Percentiles rank a stretch among this genome's conserved stretches.
Conservation (phyloP, 2,888 invertebrate species). For the Metalampra italica region DNA sequence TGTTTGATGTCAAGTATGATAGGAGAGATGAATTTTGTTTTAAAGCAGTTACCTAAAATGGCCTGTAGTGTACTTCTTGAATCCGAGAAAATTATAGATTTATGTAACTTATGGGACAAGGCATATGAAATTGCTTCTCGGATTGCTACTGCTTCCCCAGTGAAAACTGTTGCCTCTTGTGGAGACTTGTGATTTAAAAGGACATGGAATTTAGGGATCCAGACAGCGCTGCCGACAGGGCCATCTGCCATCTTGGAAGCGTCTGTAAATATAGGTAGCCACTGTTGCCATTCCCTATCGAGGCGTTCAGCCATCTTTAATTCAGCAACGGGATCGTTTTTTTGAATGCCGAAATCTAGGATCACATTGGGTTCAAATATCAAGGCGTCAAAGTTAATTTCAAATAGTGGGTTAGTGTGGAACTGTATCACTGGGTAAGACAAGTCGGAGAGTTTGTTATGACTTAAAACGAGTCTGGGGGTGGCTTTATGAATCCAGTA, state of each 20-base stretch:
- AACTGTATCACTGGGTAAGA: background rate
- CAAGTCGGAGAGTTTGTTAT: background rate
- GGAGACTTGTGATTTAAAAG: conserved; percentile 3
- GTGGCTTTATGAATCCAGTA: background rate
- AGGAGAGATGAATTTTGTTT: background rate
- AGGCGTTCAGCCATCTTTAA: background rate
- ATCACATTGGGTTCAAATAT: background rate
- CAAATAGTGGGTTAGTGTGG: background rate
- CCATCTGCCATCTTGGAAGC: conserved; percentile 3
- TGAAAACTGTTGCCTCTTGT: conserved; percentile 4
- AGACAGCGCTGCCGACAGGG: conserved; percentile 3
- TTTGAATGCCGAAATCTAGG: background rate
- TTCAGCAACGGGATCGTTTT: background rate
- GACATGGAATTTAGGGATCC: conserved; percentile 5
- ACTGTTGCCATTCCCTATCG: background rate
- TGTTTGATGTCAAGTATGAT: conserved; percentile 1
- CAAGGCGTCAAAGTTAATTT: background rate
- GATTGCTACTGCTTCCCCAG: conserved; percentile 5
- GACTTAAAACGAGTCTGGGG: background rate
- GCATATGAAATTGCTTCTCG: conserved; percentile 4
- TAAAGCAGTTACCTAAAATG: background rate
- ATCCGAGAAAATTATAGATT: conserved; percentile 7
- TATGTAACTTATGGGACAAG: conserved; percentile 4
- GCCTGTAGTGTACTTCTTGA: conserved; percentile 7
- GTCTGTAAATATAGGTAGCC: conserved; percentile 3